Evolutionary conservation across 1,140 invertebrate species (phyloP).

Genomic region (Zaprionus lachaisei): DNA sequence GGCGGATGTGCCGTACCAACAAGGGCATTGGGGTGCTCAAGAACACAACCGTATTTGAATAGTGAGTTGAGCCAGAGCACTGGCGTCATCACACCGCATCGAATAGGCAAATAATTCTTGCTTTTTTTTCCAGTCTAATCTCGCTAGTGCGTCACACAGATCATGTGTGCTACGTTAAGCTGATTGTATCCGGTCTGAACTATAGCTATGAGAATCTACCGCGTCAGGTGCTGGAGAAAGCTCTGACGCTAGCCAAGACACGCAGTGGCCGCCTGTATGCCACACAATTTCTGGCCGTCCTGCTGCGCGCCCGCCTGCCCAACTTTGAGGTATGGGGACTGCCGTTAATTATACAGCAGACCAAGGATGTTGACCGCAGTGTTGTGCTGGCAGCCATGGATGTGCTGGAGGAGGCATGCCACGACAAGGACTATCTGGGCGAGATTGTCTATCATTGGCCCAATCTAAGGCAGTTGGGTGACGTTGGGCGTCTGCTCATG

Average conservation of each 20-base stretch:
- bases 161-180: slow-evolving; percentile 96
- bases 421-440: slow-evolving; percentile 91
- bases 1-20: slow-evolving; percentile 91
- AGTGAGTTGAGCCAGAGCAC: slow-evolving; percentile 85
- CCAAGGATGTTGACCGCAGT: slow-evolving; percentile 91
- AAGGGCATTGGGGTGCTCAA: slow-evolving; percentile 91
- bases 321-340: slow-evolving; percentile 93
- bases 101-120: not conserved
- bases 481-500: slow-evolving; percentile 92
- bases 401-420: slow-evolving; percentile 96
- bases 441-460: slow-evolving; percentile 90
- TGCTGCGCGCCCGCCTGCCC: slow-evolving; percentile 90
- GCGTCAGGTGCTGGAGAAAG: slow-evolving; percentile 90
- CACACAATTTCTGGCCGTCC: slow-evolving; percentile 94
- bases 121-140: slow-evolving; percentile 87
- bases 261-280: slow-evolving; percentile 94
- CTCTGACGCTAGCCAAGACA: slow-evolving; percentile 85
- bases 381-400: slow-evolving; percentile 92
- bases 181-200: slow-evolving; percentile 95
- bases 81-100: no score
- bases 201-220: slow-evolving; percentile 90
- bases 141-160: slow-evolving; percentile 92
- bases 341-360: slow-evolving; percentile 91
- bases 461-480: slow-evolving; percentile 91
- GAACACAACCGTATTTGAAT: slow-evolving; percentile 90